Conservation (phyloP, 1,140 invertebrate species). For the Zeugodacus cucurbitae region DNA sequence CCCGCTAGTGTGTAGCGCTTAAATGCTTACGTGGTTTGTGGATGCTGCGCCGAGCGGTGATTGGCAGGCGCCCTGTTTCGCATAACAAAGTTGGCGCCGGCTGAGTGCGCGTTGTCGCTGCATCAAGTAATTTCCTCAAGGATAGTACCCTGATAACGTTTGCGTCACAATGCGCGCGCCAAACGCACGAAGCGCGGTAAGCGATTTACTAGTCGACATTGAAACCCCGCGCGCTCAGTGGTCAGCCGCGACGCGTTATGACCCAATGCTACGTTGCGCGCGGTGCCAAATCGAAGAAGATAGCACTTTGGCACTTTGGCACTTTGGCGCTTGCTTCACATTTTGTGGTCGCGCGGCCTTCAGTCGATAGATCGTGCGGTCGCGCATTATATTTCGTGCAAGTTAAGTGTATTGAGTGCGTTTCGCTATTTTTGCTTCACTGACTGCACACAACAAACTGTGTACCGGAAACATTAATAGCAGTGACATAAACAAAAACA, state of each 20-base stretch:
- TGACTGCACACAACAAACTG: neutral
- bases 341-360: neutral
- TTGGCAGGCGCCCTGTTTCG: slow-evolving; percentile 18
- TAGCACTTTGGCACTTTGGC: neutral
- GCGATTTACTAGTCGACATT: neutral
- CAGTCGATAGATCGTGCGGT: neutral
- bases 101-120: neutral
- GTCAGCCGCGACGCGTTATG: neutral
- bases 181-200: neutral
- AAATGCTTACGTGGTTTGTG: neutral
- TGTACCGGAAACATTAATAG: slow-evolving; percentile 15
- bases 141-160: neutral
- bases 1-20: neutral
- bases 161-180: neutral
- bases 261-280: neutral
- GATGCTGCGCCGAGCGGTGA: neutral
- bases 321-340: neutral
- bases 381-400: neutral
- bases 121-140: slow-evolving; percentile 20
- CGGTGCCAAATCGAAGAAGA: neutral
- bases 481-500: neutral
- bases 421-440: slow-evolving; percentile 6
- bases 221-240: neutral
- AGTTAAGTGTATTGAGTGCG: neutral
- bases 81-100: neutral